These are phyloP conservation scores for Halocaridina rubra DNA, from an alignment of 2,888 invertebrate genomes.

Conservation along the genomic window DNA sequence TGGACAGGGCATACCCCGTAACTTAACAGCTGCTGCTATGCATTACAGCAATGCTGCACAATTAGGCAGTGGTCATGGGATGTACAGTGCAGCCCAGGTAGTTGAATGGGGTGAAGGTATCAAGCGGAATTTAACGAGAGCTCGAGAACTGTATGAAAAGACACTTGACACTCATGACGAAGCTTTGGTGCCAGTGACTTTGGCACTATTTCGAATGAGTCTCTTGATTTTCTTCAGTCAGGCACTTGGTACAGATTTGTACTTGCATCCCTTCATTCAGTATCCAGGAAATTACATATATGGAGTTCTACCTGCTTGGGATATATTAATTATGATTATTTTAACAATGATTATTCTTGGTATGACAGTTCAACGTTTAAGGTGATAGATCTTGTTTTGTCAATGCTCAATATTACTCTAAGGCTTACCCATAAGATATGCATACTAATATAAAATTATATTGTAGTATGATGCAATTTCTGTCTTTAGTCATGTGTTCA, in stretches of 20 bases:
- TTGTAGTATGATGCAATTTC: no score
- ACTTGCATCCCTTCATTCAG: not conserved
- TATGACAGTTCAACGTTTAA: not conserved
- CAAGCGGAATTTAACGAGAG: conserved; percentile 23
- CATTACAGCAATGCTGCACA: conserved; percentile 34
- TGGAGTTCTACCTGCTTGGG: not conserved
- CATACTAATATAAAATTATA: no score
- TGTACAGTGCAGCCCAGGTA: conserved; percentile 36
- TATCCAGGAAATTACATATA: not conserved
- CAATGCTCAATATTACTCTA: no score
- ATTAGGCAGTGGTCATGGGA: conserved; percentile 28
- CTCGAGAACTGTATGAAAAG: conserved; percentile 23
- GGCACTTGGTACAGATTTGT: conserved; percentile 23
- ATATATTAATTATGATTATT: conserved; percentile 1
- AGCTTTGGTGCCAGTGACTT: conserved; percentile 15
- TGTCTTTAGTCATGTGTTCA: no score
- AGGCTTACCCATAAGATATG: no score
- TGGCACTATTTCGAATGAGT: conserved; percentile 35
- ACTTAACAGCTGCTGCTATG: not conserved
- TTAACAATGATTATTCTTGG: not conserved
- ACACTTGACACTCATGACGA: not conserved
- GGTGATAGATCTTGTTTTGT: not conserved
- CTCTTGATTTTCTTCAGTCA: not conserved
- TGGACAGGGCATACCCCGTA: conserved; percentile 9
- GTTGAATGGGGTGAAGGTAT: conserved; percentile 49